These are phyloP conservation scores for Dorcus parallelipipedus DNA, from an alignment of 2,888 invertebrate genomes.

Conservation along the genomic window DNA sequence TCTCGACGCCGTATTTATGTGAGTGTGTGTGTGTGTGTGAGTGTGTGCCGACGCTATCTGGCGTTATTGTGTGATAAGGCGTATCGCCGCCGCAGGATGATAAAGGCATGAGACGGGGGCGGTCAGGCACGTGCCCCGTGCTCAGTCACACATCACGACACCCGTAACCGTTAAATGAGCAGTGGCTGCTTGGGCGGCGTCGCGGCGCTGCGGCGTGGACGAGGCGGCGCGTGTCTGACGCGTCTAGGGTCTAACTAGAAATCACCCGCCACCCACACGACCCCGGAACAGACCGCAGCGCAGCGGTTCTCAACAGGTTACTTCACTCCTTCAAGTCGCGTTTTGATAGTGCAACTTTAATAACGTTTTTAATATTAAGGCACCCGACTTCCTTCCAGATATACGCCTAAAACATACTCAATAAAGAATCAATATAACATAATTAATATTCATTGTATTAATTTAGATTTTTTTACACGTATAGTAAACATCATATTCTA, in stretches of 20 bases:
- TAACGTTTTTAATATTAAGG: no score
- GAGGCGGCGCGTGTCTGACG: conserved; percentile 51
- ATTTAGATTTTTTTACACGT: no score
- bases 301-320: conserved; percentile 38
- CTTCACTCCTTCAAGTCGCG: neutral
- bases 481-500: no score
- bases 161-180: conserved; percentile 1
- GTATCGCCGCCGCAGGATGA: conserved; percentile 19
- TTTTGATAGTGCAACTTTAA: no score
- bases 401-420: no score
- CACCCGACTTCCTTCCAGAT: no score
- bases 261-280: conserved; percentile 25
- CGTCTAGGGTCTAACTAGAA: conserved; percentile 50
- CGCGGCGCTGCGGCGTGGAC: conserved; percentile 40
- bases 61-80: conserved; percentile 17
- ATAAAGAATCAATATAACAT: no score
- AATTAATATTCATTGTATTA: no score
- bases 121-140: conserved; percentile 23
- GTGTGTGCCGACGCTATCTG: no score
- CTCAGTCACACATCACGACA: conserved; percentile 12
- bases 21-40: no score
- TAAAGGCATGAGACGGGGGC: conserved; percentile 20
- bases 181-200: conserved; percentile 18
- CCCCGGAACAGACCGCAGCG: conserved; percentile 21
- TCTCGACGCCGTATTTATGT: no score